These are phyloP conservation scores for Conomelus anceps DNA, from an alignment of 2,888 invertebrate species.

Conservation along the genomic window DNA sequence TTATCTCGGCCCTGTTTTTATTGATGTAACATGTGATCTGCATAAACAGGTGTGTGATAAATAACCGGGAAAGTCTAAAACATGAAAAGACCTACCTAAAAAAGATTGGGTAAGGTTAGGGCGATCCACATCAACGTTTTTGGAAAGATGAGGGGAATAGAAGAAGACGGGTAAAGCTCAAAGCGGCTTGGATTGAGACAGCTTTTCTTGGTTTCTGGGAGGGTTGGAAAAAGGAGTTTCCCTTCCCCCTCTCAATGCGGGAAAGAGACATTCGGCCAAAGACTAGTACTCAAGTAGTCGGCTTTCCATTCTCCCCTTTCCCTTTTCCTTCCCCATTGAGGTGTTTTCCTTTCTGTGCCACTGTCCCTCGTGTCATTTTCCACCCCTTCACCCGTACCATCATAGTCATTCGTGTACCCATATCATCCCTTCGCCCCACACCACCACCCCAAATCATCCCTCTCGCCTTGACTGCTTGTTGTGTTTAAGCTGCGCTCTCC, in stretches of 20 bases:
- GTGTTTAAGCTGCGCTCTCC: neutral
- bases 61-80: neutral
- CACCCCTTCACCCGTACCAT: neutral
- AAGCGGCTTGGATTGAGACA: neutral
- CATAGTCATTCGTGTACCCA: neutral
- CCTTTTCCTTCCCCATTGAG: neutral
- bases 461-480: no score
- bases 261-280: neutral
- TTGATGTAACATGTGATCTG: neutral
- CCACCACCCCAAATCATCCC: no score
- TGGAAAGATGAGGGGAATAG: neutral
- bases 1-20: no score
- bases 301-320: neutral
- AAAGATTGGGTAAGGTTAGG: neutral
- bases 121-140: neutral
- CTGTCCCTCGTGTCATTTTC: neutral
- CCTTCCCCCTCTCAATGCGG: neutral
- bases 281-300: neutral
- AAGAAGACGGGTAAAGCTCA: neutral
- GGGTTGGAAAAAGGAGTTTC: neutral
- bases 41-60: neutral
- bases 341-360: neutral
- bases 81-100: neutral
- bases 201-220: neutral
- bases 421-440: neutral